Conservation (phyloP, 2,113 vertebrate genomes). For the Melanerpes aurifrons region DNA sequence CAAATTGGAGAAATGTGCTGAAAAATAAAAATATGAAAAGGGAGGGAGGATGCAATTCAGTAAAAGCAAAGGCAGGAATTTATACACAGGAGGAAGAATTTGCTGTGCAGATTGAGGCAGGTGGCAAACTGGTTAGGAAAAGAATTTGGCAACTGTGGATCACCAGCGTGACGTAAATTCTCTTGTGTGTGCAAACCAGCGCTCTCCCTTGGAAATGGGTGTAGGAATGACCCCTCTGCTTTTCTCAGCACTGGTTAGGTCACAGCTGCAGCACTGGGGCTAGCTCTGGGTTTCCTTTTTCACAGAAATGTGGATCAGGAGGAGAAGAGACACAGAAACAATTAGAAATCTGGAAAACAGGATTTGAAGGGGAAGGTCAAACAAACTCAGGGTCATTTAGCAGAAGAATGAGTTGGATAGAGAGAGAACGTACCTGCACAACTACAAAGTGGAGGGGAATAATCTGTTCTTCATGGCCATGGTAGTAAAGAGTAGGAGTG, state of each 20-base stretch:
- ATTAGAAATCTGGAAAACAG: neutral
- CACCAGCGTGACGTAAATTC: neutral
- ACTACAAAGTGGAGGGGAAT: neutral
- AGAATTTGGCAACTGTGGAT: neutral
- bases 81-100: neutral
- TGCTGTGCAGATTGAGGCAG: neutral
- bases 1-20: slow-evolving; percentile 52
- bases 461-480: neutral
- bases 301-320: neutral
- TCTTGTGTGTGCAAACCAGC: neutral
- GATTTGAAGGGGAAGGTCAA: neutral
- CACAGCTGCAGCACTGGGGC: neutral
- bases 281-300: neutral
- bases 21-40: slow-evolving; percentile 4
- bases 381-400: neutral
- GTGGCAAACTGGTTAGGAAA: neutral
- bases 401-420: neutral
- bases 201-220: neutral
- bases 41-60: slow-evolving; percentile 20
- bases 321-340: neutral
- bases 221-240: neutral
- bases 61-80: slow-evolving; percentile 24
- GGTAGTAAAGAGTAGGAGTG: neutral
- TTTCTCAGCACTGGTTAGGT: neutral
- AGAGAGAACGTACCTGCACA: neutral